Percentiles rank a stretch among this genome's conserved stretches.
Conservation (phyloP, 2,888 invertebrate genomes). For the Eledona agricola region DNA sequence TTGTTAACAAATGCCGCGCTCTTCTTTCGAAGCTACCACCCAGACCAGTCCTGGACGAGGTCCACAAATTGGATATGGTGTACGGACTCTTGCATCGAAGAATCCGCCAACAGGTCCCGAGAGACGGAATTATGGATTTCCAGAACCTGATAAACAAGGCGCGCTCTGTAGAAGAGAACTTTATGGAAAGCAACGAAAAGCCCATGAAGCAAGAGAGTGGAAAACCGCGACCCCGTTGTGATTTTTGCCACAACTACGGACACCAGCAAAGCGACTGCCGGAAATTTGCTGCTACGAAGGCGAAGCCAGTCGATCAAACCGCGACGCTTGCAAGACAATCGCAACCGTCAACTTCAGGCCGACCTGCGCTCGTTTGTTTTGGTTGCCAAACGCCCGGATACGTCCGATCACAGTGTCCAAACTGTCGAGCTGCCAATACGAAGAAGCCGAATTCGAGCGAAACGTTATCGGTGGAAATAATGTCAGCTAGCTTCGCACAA, state of each 20-base stretch:
- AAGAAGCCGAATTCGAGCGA: too few species aligned
- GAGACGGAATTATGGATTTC: constrained; percentile 16
- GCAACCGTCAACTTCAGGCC: not conserved
- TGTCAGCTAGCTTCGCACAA: too few species aligned
- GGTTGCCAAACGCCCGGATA: constrained; percentile 10
- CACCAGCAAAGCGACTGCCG: constrained; percentile 19
- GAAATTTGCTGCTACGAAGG: constrained; percentile 23
- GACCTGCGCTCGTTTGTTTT: constrained; percentile 4
- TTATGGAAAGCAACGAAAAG: constrained; percentile 13
- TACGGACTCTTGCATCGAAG: constrained; percentile 23
- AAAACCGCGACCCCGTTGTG: constrained; percentile 10
- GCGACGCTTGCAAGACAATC: not conserved
- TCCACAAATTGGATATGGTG: constrained; percentile 23
- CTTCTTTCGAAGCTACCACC: constrained; percentile 12
- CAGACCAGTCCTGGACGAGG: constrained; percentile 16
- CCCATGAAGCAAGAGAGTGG: not conserved
- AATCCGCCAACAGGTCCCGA: constrained; percentile 7
- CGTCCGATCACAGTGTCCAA: constrained; percentile 14
- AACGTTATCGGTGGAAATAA: too few species aligned
- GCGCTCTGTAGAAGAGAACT: too few species aligned
- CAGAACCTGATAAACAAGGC: constrained; percentile 22
- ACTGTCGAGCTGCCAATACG: constrained; percentile 10
- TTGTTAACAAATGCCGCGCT: constrained; percentile 25
- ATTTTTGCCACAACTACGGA: constrained; percentile 24
- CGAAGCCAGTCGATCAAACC: not conserved